These are phyloP conservation scores for Alviniconcha marisindica DNA, from an alignment of 1,140 invertebrate species.

Conservation along the genomic window DNA sequence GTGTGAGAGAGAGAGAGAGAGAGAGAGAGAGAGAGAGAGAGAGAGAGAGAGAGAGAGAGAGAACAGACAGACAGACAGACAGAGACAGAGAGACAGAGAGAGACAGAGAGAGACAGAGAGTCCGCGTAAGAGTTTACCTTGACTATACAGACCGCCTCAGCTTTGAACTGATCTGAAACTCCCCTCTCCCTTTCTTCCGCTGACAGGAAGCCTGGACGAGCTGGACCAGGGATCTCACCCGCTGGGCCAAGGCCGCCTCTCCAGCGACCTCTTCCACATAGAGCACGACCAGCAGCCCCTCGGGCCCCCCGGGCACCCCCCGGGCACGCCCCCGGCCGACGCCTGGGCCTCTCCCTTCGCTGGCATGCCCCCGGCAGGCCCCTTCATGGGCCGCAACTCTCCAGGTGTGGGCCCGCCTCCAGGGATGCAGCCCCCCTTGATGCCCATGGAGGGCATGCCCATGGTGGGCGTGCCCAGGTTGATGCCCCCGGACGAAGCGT, in stretches of 20 bases:
- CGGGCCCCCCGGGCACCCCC: constrained; percentile 63
- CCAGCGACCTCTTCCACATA: constrained; percentile 64
- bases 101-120: too few relatives aligned
- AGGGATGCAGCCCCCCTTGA: constrained; percentile 40
- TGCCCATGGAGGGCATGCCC: constrained; percentile 56
- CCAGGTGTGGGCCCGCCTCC: constrained; percentile 38
- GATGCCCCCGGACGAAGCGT: constrained; percentile 40
- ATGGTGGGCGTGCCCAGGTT: constrained; percentile 40
- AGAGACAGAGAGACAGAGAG: too few relatives aligned
- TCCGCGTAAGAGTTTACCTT: too few relatives aligned
- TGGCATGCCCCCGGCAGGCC: constrained; percentile 34
- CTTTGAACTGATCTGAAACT: too few relatives aligned
- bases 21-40: too few relatives aligned
- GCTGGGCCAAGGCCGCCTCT: constrained; percentile 60
- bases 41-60: too few relatives aligned
- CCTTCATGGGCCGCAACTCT: constrained; percentile 26
- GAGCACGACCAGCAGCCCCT: constrained; percentile 66
- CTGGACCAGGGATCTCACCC: constrained; percentile 61
- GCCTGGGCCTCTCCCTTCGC: constrained; percentile 54
- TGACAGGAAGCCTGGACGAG: constrained; percentile 63
- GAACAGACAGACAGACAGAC: too few relatives aligned
- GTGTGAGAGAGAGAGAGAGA: too few relatives aligned
- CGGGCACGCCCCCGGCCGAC: constrained; percentile 63
- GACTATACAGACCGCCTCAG: too few relatives aligned
- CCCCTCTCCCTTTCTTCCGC: neutral